Conservation (phyloP, 2,113 vertebrate species). For the Dunckerocampus dactyliophorus region DNA sequence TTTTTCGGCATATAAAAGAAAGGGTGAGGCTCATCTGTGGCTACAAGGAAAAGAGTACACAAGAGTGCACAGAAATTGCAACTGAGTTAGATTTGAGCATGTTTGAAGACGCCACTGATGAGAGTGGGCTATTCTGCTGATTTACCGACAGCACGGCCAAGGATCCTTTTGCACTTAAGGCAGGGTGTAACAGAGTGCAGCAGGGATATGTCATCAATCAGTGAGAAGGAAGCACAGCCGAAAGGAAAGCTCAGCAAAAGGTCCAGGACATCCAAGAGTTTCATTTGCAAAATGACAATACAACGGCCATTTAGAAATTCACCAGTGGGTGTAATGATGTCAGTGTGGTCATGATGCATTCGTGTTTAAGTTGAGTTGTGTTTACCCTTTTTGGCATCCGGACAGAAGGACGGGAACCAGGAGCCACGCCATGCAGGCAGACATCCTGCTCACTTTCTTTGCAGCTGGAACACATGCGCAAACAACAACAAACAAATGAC, state of each 20-base stretch:
- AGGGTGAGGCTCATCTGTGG: not conserved
- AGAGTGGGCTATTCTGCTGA: constrained; percentile 21
- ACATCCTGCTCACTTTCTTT: constrained; percentile 21
- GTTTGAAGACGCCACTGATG: constrained; percentile 21
- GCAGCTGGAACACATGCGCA: constrained; percentile 31
- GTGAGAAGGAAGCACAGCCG: constrained; percentile 8
- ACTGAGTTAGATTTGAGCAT: constrained; percentile 14
- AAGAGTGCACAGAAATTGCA: not conserved
- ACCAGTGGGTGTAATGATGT: not conserved
- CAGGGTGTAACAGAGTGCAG: constrained; percentile 21
- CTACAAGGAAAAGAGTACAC: not conserved
- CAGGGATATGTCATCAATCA: constrained; percentile 27
- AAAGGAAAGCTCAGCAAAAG: constrained; percentile 2
- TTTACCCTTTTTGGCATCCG: constrained; percentile 56
- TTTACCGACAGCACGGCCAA: constrained; percentile 32
- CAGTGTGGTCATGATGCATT: not conserved
- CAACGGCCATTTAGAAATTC: not conserved
- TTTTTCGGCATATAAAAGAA: constrained; percentile 7
- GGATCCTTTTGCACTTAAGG: constrained; percentile 34
- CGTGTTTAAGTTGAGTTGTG: not conserved
- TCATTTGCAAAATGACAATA: constrained; percentile 5
- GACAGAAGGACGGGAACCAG: constrained; percentile 40
- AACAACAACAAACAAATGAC: not conserved
- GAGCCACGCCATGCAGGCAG: constrained; percentile 30
- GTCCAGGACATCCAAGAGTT: not conserved